Conservation (phyloP, 2,113 vertebrate genomes). For the Ploceus nigricollis region DNA sequence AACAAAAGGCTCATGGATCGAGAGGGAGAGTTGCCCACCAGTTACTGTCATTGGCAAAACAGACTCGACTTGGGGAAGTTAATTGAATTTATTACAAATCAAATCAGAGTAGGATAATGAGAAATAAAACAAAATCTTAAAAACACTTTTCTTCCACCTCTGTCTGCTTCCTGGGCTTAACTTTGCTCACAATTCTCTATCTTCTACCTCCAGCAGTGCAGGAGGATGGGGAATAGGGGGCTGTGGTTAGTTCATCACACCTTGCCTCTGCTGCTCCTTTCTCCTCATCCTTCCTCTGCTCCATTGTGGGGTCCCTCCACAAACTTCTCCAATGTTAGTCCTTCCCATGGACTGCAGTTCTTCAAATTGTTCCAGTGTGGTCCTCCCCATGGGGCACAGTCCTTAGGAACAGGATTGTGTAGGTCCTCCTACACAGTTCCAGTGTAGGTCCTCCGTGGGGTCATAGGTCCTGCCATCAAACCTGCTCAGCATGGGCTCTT, state of each 20-base stretch:
- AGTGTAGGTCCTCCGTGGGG: neutral
- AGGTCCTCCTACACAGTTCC: too few species aligned
- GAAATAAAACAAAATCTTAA: neutral
- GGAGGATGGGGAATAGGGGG: neutral
- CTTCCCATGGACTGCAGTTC: neutral
- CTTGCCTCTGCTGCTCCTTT: neutral
- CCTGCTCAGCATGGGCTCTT: neutral
- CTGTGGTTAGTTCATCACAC: neutral
- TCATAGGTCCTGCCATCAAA: neutral
- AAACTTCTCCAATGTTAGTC: neutral
- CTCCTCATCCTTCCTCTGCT: neutral
- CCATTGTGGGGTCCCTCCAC: neutral
- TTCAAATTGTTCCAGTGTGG: fast-evolving
- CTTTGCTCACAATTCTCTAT: neutral
- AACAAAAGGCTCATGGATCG: fast-evolving
- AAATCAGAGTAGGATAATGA: neutral
- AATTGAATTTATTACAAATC: neutral
- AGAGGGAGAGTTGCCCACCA: neutral
- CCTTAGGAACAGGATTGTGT: neutral
- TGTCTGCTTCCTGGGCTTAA: neutral
- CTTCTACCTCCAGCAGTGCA: neutral
- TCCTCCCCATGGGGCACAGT: neutral
- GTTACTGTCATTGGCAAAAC: neutral
- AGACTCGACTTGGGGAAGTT: neutral
- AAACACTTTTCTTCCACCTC: neutral